phyloP scores from a whole-genome alignment of 2,113 vertebrate genomes.

The Psittacara wagleri region DNA sequence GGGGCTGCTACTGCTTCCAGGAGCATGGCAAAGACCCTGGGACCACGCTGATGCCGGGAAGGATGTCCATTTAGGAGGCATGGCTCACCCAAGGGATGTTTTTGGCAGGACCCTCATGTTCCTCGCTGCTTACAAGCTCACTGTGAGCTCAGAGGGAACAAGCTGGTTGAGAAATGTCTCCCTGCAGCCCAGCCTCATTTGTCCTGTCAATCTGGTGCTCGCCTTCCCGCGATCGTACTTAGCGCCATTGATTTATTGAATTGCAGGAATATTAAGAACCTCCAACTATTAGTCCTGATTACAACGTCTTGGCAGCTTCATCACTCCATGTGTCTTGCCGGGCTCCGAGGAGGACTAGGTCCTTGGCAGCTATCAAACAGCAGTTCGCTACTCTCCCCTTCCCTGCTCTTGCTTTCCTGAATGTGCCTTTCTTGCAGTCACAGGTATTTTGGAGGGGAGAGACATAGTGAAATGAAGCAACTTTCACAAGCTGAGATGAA shows the following conservation, averaged over 20 bases:
- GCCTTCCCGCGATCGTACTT: conserved; percentile 18
- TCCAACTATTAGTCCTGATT: conserved; percentile 52
- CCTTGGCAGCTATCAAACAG: neutral
- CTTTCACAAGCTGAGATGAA: neutral
- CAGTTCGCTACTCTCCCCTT: neutral
- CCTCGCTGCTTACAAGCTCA: neutral
- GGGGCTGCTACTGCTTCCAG: neutral
- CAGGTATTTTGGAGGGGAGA: neutral
- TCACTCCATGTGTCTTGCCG: neutral
- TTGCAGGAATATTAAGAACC: conserved; percentile 54
- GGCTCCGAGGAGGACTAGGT: neutral
- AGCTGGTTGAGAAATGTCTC: conserved; percentile 9
- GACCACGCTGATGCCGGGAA: rapidly evolving
- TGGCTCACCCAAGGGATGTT: neutral
- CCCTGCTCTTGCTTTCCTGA: neutral
- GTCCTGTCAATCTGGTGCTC: neutral
- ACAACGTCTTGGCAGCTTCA: conserved; percentile 17
- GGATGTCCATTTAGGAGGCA: neutral
- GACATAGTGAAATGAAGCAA: neutral
- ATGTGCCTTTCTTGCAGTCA: rapidly evolving
- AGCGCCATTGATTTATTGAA: conserved; percentile 41
- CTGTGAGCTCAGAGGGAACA: conserved; percentile 21
- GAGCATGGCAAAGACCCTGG: neutral
- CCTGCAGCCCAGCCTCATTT: conserved; percentile 10
- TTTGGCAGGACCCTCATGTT: neutral